Conservation (phyloP, 2,113 vertebrate genomes). For the Mungos mungo region DNA sequence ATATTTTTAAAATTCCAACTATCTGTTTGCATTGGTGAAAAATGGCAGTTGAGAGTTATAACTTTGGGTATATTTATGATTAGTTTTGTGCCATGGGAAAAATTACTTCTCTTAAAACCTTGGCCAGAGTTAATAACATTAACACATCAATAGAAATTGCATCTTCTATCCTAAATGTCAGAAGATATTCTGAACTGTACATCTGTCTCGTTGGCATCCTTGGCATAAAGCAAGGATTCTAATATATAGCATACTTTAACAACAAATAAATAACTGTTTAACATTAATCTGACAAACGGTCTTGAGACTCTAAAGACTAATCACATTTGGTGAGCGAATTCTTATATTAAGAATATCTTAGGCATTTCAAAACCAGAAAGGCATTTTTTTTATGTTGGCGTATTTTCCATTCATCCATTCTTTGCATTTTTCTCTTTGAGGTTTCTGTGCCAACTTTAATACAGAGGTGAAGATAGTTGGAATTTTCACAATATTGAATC, state of each 20-base stretch:
- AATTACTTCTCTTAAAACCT: slow-evolving; percentile 51
- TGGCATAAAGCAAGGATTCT: slow-evolving; percentile 13
- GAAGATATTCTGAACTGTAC: slow-evolving; percentile 29
- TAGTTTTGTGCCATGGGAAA: slow-evolving; percentile 62
- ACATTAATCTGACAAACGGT: slow-evolving; percentile 37
- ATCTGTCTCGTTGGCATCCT: neutral
- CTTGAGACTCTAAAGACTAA: slow-evolving; percentile 28
- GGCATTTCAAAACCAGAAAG: slow-evolving; percentile 62
- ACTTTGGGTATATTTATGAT: slow-evolving; percentile 49
- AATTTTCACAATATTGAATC: slow-evolving; percentile 36
- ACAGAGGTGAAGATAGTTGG: slow-evolving; percentile 52
- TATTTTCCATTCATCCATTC: slow-evolving; percentile 46
- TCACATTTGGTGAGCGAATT: slow-evolving; percentile 29
- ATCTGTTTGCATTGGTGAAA: slow-evolving; percentile 73
- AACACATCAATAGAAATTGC: slow-evolving; percentile 22
- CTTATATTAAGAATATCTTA: slow-evolving; percentile 60
- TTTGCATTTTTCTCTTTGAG: slow-evolving; percentile 45
- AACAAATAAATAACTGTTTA: neutral
- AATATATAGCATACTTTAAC: slow-evolving; percentile 2
- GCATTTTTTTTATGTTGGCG: slow-evolving; percentile 26
- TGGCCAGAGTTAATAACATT: slow-evolving; percentile 62
- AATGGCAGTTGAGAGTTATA: slow-evolving; percentile 76
- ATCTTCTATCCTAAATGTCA: slow-evolving; percentile 50
- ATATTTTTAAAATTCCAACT: slow-evolving; percentile 78
- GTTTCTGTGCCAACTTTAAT: slow-evolving; percentile 60